phyloP scores from a whole-genome alignment of 2,113 vertebrate genomes.

The Bubo scandiacus region DNA sequence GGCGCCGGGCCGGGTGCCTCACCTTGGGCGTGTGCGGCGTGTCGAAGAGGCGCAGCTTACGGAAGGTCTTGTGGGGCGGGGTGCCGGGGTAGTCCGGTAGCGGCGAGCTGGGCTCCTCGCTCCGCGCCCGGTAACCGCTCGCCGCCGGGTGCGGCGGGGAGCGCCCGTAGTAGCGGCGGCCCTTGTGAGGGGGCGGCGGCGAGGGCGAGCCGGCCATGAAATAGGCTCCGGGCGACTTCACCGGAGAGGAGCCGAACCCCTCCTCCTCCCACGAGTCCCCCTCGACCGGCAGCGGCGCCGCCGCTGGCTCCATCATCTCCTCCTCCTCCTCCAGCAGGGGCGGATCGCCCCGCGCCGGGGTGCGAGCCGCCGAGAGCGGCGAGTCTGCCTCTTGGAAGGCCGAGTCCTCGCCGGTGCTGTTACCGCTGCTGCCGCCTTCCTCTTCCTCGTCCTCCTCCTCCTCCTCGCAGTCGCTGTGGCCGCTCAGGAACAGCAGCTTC shows the following conservation, averaged over 20 bases:
- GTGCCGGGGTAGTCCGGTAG: constrained; percentile 88
- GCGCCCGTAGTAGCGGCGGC: constrained; percentile 60
- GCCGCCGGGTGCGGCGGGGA: constrained; percentile 1
- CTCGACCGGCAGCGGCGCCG: constrained; percentile 74
- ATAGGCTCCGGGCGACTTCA: constrained; percentile 76
- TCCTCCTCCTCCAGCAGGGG: constrained; percentile 66
- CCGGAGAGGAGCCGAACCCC: constrained; percentile 82
- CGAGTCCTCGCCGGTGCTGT: constrained; percentile 91
- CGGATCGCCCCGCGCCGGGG: constrained; percentile 36
- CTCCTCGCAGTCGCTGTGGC: constrained; percentile 84
- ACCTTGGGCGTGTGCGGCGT: constrained; percentile 98
- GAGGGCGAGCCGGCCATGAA: constrained; percentile 79
- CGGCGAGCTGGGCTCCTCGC: constrained; percentile 78
- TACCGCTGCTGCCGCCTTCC: constrained; percentile 80
- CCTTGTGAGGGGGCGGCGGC: constrained; percentile 70
- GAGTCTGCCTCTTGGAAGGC: constrained; percentile 93
- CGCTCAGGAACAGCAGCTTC: constrained; percentile 80
- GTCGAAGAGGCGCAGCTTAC: constrained; percentile 92
- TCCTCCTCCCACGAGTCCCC: constrained; percentile 88
- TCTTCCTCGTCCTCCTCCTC: constrained; percentile 89
- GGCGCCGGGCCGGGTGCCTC: neutral
- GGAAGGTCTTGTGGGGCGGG: constrained; percentile 93
- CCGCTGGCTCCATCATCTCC: constrained; percentile 56
- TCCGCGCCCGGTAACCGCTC: constrained; percentile 30
- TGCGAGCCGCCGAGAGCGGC: constrained; percentile 76